Evolutionary conservation across 2,888 invertebrate species (phyloP).

Genomic region (Cerceris ruficornis): DNA sequence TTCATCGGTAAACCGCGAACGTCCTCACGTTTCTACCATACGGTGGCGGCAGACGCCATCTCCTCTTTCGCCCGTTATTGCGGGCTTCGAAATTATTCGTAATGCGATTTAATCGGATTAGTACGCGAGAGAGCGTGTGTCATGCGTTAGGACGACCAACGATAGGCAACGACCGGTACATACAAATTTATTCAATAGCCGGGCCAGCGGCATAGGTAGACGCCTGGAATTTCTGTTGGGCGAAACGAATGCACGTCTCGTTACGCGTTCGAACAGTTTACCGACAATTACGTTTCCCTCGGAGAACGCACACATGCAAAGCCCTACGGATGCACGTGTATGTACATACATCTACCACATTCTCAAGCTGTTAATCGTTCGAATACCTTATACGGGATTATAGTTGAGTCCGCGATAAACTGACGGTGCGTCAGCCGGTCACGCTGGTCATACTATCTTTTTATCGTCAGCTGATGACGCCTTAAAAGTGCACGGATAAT

Average conservation of each 20-base stretch:
- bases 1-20: slow-evolving; percentile 18
- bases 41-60: slow-evolving; percentile 17
- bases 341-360: slow-evolving; percentile 27
- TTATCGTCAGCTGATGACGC: slow-evolving; percentile 67
- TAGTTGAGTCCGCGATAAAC: slow-evolving; percentile 53
- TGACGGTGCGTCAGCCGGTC: slow-evolving; percentile 61
- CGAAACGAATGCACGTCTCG: slow-evolving; percentile 67
- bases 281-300: slow-evolving; percentile 68
- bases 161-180: slow-evolving; percentile 49
- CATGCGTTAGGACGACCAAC: slow-evolving; percentile 45
- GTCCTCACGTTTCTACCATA: slow-evolving; percentile 32
- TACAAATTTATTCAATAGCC: slow-evolving; percentile 69
- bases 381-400: slow-evolving; percentile 69
- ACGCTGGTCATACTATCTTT: slow-evolving; percentile 58
- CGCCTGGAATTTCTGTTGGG: slow-evolving; percentile 59
- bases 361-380: slow-evolving; percentile 71
- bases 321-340: slow-evolving; percentile 33
- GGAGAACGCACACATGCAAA: not conserved
- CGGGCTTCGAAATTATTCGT: slow-evolving; percentile 69
- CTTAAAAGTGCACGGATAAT: slow-evolving; percentile 72
- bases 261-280: slow-evolving; percentile 71
- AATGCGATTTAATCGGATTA: slow-evolving; percentile 74
- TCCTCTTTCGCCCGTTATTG: slow-evolving; percentile 58
- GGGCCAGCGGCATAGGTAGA: slow-evolving; percentile 36
- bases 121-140: slow-evolving; percentile 61